These are phyloP conservation scores for Anaspis maculata DNA, from an alignment of 2,888 invertebrate species.

Conservation along the genomic window DNA sequence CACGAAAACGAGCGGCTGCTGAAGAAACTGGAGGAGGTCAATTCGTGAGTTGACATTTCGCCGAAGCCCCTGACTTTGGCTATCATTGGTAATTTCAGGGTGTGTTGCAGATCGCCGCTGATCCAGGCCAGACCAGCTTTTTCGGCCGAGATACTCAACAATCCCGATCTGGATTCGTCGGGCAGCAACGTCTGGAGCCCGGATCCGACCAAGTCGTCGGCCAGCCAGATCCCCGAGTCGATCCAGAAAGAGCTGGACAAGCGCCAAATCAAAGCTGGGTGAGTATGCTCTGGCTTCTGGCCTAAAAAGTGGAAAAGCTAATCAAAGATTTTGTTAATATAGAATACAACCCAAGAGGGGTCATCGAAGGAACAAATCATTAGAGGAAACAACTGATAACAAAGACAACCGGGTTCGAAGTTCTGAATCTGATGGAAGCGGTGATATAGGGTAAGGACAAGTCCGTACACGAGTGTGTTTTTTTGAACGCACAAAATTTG, in stretches of 20 bases:
- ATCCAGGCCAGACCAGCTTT: conserved; percentile 69
- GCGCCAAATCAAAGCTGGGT: conserved; percentile 48
- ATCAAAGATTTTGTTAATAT: conserved; percentile 2
- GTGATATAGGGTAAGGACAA: conserved; percentile 8
- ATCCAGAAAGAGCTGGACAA: conserved; percentile 59
- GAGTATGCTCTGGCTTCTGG: conserved; percentile 18
- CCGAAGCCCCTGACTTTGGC: conserved; percentile 5
- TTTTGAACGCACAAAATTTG: too few relatives aligned
- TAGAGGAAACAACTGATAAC: conserved; percentile 28
- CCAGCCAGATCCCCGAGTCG: conserved; percentile 50
- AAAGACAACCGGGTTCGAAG: conserved; percentile 28
- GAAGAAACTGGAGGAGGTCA: conserved; percentile 81
- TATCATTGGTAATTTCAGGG: conserved; percentile 45
- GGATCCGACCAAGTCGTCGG: conserved; percentile 35
- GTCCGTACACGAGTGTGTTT: too few relatives aligned
- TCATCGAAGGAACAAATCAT: conserved; percentile 32
- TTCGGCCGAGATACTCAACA: conserved; percentile 46
- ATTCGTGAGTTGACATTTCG: conserved; percentile 57
- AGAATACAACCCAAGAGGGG: conserved; percentile 15
- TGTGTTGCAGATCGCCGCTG: conserved; percentile 74
- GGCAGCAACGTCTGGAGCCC: conserved; percentile 66
- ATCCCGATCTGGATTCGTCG: conserved; percentile 30
- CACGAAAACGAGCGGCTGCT: conserved; percentile 83
- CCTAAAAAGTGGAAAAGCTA: background rate
- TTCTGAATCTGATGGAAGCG: conserved; percentile 24